Evolutionary conservation across 2,797 vertebrate species (phyloP), one percentile per base, ranked within the genome.

Genomic region (Schizopygopsis malacanthus): DNA sequence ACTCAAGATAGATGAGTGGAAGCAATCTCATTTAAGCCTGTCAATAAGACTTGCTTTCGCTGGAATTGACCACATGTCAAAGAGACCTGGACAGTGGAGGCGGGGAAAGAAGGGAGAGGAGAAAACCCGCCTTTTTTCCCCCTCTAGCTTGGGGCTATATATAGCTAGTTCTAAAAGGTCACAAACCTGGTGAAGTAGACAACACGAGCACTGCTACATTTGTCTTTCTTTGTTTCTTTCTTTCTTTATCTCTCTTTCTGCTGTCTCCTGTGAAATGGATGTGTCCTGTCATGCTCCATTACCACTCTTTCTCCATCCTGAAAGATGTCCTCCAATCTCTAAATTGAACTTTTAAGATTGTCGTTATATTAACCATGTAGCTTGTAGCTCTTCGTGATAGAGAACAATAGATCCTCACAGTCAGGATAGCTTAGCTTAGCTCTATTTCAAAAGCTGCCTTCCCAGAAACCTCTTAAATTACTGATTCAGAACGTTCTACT

Each of bases 111-210:
- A 54, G 18, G 78, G 73, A 70, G 52, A 75, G 18, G n/a, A 73
- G 28, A 70, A 63, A 82, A 54, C 59, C 20, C 1, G 5, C 37
- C 59, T 78, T 43, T 28, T 28, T 12, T 9, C 1, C 11, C 11
- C 72, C 78, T 77, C 70, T 69, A 39, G 72, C 71, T 79, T 71
- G 78, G 15, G 81, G 86, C 92, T 94, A 94, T 93, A 94, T 93
- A 93, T 93, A 93, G 92, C 85, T 67, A 2, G 79, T 91, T 92
- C 90, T 89, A 71, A 94, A 94, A 95, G 94, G 94, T 94, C 93
- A 93, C 63, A 88, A 91, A 87, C 87, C 90, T 88, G 54, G 72
- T 84, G 80, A 84, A 86, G 81, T 72, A 86, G 70, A 86, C 87
- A 91, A 91, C 89, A 91, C 45, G 87, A 90, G 90, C 85, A 59